phyloP scores from a whole-genome alignment of 1,140 invertebrate species.

The Cotesia chilonis region DNA sequence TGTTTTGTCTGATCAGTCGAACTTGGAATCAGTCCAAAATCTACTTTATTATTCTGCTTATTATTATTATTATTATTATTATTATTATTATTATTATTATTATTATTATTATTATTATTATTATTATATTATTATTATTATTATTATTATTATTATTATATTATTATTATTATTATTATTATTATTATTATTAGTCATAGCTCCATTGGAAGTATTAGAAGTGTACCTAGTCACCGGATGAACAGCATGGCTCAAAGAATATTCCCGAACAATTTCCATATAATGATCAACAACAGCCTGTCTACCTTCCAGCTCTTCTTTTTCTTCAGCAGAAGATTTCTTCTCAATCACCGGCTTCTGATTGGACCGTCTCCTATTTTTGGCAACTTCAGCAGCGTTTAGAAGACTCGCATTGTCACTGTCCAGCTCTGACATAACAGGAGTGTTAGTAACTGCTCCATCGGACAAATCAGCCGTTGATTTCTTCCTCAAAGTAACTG shows the following conservation, averaged over 20 bases:
- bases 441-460: slow-evolving; percentile 17
- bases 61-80: too few relatives aligned
- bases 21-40: slow-evolving; percentile 29
- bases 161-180: neutral
- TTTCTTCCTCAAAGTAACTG: slow-evolving; percentile 60
- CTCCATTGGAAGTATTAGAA: slow-evolving; percentile 12
- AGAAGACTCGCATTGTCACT: slow-evolving; percentile 51
- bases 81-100: neutral
- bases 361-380: slow-evolving; percentile 57
- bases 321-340: slow-evolving; percentile 59
- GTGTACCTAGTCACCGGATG: slow-evolving; percentile 30
- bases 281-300: slow-evolving; percentile 79
- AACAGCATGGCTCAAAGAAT: slow-evolving; percentile 53
- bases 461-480: slow-evolving; percentile 47
- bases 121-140: too few relatives aligned
- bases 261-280: slow-evolving; percentile 79
- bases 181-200: neutral
- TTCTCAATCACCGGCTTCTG: slow-evolving; percentile 38
- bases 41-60: neutral
- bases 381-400: slow-evolving; percentile 59
- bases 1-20: slow-evolving; percentile 33
- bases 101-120: too few relatives aligned
- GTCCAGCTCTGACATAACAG: slow-evolving; percentile 50
- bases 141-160: too few relatives aligned
- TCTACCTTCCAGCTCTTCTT: slow-evolving; percentile 71